phyloP scores from a whole-genome alignment of 2,888 invertebrate species.

The Meta bourneti region DNA sequence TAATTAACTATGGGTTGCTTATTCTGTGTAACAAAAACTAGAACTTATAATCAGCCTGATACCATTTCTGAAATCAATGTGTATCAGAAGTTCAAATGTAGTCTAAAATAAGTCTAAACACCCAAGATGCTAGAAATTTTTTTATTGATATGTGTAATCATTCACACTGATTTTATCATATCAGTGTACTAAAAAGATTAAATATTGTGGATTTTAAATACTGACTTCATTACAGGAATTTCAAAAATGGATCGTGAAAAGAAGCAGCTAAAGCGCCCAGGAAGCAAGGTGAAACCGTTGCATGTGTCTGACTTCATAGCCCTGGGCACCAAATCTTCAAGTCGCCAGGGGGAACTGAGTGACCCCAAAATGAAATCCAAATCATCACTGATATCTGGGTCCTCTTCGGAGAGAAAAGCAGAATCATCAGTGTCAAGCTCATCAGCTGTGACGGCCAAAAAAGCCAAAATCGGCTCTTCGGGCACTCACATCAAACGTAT shows the following conservation, averaged over 20 bases:
- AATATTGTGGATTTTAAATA: no score
- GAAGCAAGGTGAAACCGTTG: constrained; percentile 63
- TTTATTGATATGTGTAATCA: no score
- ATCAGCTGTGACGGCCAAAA: constrained; percentile 80
- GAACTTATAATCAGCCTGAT: no score
- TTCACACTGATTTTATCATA: no score
- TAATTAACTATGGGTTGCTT: no score
- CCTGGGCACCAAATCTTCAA: constrained; percentile 60
- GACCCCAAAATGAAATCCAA: constrained; percentile 77
- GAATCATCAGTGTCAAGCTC: constrained; percentile 80
- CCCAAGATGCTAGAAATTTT: no score
- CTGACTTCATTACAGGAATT: background rate
- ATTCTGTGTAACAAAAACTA: no score
- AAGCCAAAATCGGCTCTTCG: constrained; percentile 79
- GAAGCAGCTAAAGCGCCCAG: constrained; percentile 65
- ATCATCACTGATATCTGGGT: constrained; percentile 77
- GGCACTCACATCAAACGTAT: constrained; percentile 69
- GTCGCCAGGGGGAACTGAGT: constrained; percentile 42
- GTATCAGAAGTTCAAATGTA: no score
- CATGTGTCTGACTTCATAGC: constrained; percentile 74
- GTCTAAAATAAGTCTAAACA: no score
- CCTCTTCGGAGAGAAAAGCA: constrained; percentile 84
- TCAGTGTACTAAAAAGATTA: no score
- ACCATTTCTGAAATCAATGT: no score
- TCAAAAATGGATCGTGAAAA: constrained; percentile 67